Evolutionary conservation across 2,888 invertebrate species (phyloP).

Genomic region (Galerucella nymphaeae): DNA sequence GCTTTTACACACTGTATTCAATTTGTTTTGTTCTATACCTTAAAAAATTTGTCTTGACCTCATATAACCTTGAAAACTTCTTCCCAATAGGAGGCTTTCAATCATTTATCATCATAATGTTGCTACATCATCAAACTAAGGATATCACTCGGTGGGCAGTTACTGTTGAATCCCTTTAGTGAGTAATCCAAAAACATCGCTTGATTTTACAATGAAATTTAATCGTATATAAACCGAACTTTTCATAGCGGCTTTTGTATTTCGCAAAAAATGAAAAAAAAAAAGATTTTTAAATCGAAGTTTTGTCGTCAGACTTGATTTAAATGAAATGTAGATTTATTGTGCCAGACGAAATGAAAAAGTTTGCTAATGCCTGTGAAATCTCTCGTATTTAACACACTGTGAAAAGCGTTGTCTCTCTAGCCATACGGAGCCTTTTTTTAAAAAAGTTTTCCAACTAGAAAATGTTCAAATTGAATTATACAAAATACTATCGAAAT

Average conservation of each 20-base stretch:
- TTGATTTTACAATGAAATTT: background rate
- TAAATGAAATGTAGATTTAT: background rate
- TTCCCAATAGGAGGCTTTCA: too few relatives aligned
- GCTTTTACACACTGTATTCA: too few relatives aligned
- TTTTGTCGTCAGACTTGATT: constrained; percentile 3
- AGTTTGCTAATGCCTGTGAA: background rate
- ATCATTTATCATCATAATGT: too few relatives aligned
- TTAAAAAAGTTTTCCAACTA: too few relatives aligned
- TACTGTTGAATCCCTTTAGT: background rate
- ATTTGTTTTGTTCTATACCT: too few relatives aligned
- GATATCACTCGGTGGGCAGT: background rate
- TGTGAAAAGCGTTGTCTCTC: background rate
- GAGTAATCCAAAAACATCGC: background rate
- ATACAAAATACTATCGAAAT: too few relatives aligned
- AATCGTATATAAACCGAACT: too few relatives aligned
- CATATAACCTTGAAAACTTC: too few relatives aligned
- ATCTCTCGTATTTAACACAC: background rate
- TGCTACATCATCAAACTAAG: too few relatives aligned
- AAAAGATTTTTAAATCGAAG: background rate
- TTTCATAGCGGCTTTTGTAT: background rate
- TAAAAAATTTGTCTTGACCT: too few relatives aligned
- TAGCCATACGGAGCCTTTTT: background rate
- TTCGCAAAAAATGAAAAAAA: background rate
- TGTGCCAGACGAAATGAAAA: background rate
- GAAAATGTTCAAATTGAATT: too few relatives aligned